Conservation (phyloP, 1,140 invertebrate genomes). For the Musca domestica region DNA sequence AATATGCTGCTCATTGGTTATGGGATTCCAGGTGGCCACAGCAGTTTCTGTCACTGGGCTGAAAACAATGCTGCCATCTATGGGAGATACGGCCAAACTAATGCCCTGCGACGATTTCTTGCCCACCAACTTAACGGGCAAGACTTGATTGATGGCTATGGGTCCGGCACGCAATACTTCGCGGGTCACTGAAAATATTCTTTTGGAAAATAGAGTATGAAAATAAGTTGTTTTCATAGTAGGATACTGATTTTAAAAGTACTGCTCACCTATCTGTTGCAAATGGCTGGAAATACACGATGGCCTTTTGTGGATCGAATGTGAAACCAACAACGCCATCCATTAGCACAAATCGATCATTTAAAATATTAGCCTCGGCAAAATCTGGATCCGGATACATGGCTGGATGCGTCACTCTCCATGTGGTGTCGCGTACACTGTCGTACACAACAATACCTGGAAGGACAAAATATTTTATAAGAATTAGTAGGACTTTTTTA, state of each 20-base stretch:
- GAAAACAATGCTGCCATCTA: constrained; percentile 70
- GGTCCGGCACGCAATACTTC: constrained; percentile 69
- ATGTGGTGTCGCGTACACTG: constrained; percentile 66
- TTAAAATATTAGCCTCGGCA: constrained; percentile 64
- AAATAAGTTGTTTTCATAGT: background rate
- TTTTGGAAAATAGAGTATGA: constrained; percentile 38
- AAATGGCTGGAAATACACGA: constrained; percentile 76
- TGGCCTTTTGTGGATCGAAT: constrained; percentile 65
- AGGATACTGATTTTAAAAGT: background rate
- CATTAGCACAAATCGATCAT: constrained; percentile 69
- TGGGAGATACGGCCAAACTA: constrained; percentile 66
- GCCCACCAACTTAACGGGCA: constrained; percentile 73
- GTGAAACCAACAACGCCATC: constrained; percentile 78
- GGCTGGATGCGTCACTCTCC: constrained; percentile 71
- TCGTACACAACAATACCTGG: constrained; percentile 73
- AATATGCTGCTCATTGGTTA: constrained; percentile 63
- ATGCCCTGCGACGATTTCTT: constrained; percentile 80
- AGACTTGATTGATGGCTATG: constrained; percentile 63
- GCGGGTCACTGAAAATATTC: constrained; percentile 72
- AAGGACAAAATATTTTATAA: too few relatives aligned
- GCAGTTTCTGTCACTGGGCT: constrained; percentile 75
- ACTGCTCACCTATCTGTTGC: constrained; percentile 72
- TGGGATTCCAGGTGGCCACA: constrained; percentile 72
- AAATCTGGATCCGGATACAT: constrained; percentile 81
- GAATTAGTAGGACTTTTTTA: too few relatives aligned